phyloP scores from a whole-genome alignment of 1,140 invertebrate species.

The Tetramorium simillimum region DNA sequence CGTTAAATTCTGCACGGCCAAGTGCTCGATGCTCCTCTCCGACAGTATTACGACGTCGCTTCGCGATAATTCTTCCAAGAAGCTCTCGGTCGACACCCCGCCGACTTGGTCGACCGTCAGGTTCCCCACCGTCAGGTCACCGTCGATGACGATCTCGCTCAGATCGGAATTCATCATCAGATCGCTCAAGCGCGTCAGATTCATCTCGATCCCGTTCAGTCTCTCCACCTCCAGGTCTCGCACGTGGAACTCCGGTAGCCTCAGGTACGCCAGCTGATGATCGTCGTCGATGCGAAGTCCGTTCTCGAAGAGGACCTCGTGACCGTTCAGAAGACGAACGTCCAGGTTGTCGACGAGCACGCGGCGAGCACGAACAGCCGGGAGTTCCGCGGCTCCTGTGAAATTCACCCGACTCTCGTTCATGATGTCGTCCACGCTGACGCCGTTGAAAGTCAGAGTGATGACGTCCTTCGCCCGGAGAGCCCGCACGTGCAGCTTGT shows the following conservation, averaged over 20 bases:
- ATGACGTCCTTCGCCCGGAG: conserved; percentile 64
- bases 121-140: conserved; percentile 63
- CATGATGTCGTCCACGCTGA: conserved; percentile 64
- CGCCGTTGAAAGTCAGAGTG: conserved; percentile 66
- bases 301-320: conserved; percentile 24
- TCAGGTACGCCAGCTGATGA: conserved; percentile 23
- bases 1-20: conserved; percentile 64
- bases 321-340: conserved; percentile 61
- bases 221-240: conserved; percentile 56
- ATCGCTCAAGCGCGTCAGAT: background rate
- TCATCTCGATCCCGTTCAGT: conserved; percentile 42
- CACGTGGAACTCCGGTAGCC: conserved; percentile 55
- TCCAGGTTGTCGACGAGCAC: conserved; percentile 57
- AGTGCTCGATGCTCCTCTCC: conserved; percentile 33
- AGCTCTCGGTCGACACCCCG: conserved; percentile 24
- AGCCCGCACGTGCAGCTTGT: conserved; percentile 58
- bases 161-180: background rate
- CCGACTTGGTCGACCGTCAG: conserved; percentile 62
- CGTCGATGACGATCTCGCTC: conserved; percentile 64
- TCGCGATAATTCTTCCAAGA: conserved; percentile 52
- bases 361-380: conserved; percentile 20
- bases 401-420: conserved; percentile 34
- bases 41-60: conserved; percentile 55
- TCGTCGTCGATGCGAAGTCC: conserved; percentile 20
- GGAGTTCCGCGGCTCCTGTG: background rate